These are phyloP conservation scores for Oncorhynchus kisutch DNA, from an alignment of 2,113 vertebrate genomes.

Conservation along the genomic window DNA sequence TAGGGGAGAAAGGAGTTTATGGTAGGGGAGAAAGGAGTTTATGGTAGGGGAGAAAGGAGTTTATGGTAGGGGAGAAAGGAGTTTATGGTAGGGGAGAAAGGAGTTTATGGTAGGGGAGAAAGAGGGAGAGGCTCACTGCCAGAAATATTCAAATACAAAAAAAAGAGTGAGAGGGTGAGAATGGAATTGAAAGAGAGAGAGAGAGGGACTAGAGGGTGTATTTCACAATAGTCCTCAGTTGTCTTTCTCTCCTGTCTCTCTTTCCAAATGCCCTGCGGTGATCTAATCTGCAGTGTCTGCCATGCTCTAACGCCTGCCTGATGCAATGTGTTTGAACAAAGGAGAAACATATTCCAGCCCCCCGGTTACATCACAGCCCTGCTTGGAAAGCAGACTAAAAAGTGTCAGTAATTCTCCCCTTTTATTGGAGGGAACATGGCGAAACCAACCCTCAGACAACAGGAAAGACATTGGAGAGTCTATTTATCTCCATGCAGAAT, in stretches of 20 bases:
- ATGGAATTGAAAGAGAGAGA: neutral
- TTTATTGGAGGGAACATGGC: neutral
- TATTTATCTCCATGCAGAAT: neutral
- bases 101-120: too few relatives aligned
- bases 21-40: too few relatives aligned
- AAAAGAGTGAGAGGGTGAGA: too few relatives aligned
- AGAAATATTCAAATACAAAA: neutral
- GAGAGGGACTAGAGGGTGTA: too few relatives aligned
- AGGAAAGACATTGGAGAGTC: neutral
- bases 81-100: too few relatives aligned
- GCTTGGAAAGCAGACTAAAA: neutral
- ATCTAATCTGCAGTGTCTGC: slow-evolving; percentile 10
- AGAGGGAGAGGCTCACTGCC: neutral
- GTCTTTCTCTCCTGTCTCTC: slow-evolving; percentile 8
- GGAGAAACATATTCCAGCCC: slow-evolving; percentile 7
- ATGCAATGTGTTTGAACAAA: slow-evolving; percentile 32
- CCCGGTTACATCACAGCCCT: neutral
- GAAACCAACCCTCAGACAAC: neutral
- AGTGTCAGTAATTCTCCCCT: neutral
- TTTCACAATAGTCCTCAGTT: neutral
- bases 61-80: too few relatives aligned
- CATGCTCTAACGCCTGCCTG: slow-evolving; percentile 13
- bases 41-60: too few relatives aligned
- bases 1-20: too few relatives aligned
- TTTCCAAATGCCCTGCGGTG: slow-evolving; percentile 7